A percentile compares a stretch with the other conserved stretches of the same genome.
phyloP scores from a whole-genome alignment of 2,797 vertebrate genomes.

The Buphagus erythrorhynchus region DNA sequence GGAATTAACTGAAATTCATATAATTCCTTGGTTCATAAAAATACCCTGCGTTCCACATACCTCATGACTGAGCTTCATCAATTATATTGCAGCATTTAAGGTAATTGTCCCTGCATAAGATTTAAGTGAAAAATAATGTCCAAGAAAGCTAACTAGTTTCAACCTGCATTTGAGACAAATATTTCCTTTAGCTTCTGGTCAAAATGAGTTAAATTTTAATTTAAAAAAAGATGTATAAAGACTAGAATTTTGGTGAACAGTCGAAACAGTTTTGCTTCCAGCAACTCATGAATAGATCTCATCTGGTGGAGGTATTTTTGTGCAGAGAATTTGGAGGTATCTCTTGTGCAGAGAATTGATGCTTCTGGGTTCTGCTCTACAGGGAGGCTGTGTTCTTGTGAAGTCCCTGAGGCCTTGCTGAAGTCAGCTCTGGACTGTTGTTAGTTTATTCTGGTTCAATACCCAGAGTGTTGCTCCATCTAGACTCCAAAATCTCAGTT shows the following conservation, averaged over 20 bases:
- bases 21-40: not conserved
- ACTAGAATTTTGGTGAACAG: not conserved
- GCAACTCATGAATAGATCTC: not conserved
- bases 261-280: not conserved
- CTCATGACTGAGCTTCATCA: not conserved
- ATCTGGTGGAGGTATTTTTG: not conserved
- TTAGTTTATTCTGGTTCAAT: not conserved
- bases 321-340: not conserved
- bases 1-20: slow-evolving; percentile 1
- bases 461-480: not conserved
- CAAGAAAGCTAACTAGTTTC: not conserved
- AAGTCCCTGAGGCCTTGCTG: not conserved
- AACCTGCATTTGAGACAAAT: not conserved
- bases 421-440: not conserved
- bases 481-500: not conserved
- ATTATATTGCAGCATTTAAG: not conserved
- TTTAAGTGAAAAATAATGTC: not conserved
- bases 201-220: not conserved
- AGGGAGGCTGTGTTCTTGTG: not conserved
- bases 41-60: not conserved
- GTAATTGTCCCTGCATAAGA: not conserved
- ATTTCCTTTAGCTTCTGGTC: not conserved
- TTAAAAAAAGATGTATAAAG: not conserved
- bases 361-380: not conserved
- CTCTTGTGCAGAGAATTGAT: not conserved